phyloP scores from a whole-genome alignment of 2,113 vertebrate species.

The Camelus dromedarius region DNA sequence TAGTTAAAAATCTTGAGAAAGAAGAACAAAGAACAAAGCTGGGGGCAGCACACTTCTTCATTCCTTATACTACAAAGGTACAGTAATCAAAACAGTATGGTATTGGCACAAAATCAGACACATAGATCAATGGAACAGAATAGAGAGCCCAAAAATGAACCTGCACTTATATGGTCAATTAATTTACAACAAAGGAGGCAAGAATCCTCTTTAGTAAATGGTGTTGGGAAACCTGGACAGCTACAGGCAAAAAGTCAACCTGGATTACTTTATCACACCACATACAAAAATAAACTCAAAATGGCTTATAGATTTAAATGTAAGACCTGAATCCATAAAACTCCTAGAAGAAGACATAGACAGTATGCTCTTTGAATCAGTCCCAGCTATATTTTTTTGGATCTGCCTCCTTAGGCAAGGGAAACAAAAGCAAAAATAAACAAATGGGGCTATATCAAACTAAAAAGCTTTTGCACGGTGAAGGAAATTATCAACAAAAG shows the following conservation, averaged over 20 bases:
- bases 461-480: neutral
- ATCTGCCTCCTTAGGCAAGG: neutral
- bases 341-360: neutral
- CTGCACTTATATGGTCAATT: neutral
- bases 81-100: neutral
- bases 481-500: neutral
- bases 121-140: neutral
- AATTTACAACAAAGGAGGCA: neutral
- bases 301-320: neutral
- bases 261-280: neutral
- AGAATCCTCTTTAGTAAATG: neutral
- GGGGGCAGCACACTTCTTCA: neutral
- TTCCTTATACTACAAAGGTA: neutral
- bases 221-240: neutral
- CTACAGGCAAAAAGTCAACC: neutral
- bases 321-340: neutral
- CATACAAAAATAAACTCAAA: neutral
- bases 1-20: neutral
- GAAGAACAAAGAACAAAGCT: neutral
- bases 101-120: neutral
- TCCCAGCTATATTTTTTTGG: neutral
- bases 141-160: neutral
- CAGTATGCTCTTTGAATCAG: neutral
- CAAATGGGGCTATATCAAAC: neutral
- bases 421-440: neutral